phyloP scores from a whole-genome alignment of 2,888 invertebrate genomes.

The Prenolepis imparis region DNA sequence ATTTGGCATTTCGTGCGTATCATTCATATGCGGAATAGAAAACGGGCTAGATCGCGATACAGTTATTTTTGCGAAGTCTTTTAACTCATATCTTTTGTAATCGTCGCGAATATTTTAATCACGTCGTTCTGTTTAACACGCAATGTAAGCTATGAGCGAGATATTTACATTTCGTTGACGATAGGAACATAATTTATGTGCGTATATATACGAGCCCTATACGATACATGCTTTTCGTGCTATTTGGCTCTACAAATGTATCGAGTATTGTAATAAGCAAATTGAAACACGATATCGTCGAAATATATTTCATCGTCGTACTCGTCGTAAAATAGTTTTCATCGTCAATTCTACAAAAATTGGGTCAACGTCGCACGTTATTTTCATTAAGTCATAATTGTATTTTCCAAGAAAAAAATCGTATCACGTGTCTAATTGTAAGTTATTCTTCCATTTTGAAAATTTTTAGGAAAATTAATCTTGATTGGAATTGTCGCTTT shows the following conservation, averaged over 20 bases:
- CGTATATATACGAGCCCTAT: conserved; percentile 26
- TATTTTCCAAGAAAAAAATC: conserved; percentile 10
- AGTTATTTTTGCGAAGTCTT: conserved; percentile 1
- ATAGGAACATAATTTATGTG: conserved; percentile 28
- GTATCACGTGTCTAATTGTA: background rate
- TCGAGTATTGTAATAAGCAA: conserved; percentile 35
- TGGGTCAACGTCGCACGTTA: conserved; percentile 31
- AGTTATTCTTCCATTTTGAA: conserved; percentile 7
- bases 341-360: conserved; percentile 27
- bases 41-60: background rate
- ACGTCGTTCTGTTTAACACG: conserved; percentile 21
- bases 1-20: background rate
- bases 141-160: conserved; percentile 3
- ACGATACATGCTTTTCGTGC: conserved; percentile 7
- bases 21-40: background rate
- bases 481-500: conserved; percentile 24
- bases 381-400: conserved; percentile 12
- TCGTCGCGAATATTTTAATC: conserved; percentile 26
- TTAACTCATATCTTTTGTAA: conserved; percentile 8
- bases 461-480: conserved; percentile 29
- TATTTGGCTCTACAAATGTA: conserved; percentile 37
- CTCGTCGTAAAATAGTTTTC: conserved; percentile 13
- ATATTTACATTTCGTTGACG: conserved; percentile 21
- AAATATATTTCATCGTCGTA: conserved; percentile 30
- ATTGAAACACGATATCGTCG: conserved; percentile 42